Evolutionary conservation across 2,888 invertebrate genomes (phyloP), one percentile per base, ranked within the genome.

Genomic region (Lochmaea capreae): DNA sequence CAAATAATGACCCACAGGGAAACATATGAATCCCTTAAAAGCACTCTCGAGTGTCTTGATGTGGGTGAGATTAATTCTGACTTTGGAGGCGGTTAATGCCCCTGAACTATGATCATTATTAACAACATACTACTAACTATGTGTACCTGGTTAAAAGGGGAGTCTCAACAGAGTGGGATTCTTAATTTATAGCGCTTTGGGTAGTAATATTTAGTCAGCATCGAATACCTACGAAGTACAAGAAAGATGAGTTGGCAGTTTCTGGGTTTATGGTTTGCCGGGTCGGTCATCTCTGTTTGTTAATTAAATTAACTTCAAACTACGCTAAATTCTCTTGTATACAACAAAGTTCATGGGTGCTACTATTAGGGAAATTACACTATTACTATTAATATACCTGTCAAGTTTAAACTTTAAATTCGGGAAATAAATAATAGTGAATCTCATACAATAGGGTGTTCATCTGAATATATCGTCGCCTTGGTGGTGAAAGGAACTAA

Each of bases 31-130:
- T 79, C 76, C 77, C 74, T 78, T 80, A 78, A 79, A 79, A 78
- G 76, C 77, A 11, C 75, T 71, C 66, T 66, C 75, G 66, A 75
- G 76, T 72, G 66, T 67, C 71, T 74, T 80, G 81, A 83, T 81
- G 82, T 82, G 83, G 83, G 83, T 83, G 81, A 83, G 83, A 84
- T 83, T 84, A 84, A 84, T 84, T 81, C 77, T 76, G 77, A 81
- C 77, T 78, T 81, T 81, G 79, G 79, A 79, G 81, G 81, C 81
- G 81, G 78, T 79, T 83, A 82, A 81, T 82, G 83, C 81, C 76
- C 77, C 76, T 77, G 81, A 84, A 84, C 83, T 83, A 84, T 83
- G 84, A 80, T 81, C 81, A 80, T 83, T 83, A 84, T 77, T 81
- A 79, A 77, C 77, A 82, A 80, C 82, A 80, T 80, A 79, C 79